These are phyloP conservation scores for Butastur rufipennis DNA, from an alignment of 2,113 vertebrate species.

Conservation along the genomic window DNA sequence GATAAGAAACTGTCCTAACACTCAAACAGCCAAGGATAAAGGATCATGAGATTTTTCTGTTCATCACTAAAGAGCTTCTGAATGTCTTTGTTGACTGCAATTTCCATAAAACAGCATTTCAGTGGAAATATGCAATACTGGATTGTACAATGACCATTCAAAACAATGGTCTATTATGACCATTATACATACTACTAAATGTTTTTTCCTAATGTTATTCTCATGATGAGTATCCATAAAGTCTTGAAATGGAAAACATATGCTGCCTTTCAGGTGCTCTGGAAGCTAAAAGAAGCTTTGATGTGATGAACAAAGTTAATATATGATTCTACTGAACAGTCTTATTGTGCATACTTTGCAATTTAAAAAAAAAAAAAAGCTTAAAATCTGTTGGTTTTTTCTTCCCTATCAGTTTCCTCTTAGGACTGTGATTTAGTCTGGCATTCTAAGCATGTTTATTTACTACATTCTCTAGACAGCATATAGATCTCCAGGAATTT, in stretches of 20 bases:
- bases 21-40: neutral
- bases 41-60: neutral
- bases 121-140: neutral
- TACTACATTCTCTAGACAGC: neutral
- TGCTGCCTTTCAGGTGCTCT: neutral
- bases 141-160: neutral
- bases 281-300: neutral
- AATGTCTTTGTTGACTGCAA: neutral
- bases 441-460: constrained; percentile 17
- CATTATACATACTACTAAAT: neutral
- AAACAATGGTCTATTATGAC: neutral
- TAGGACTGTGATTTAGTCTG: neutral
- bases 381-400: neutral
- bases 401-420: neutral
- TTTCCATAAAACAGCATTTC: neutral
- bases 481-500: neutral
- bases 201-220: neutral
- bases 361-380: neutral
- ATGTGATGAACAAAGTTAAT: neutral
- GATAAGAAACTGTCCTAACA: neutral
- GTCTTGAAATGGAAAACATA: neutral
- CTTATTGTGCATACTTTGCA: neutral
- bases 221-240: neutral
- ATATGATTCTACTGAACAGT: neutral
- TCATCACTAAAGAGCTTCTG: neutral